Evolutionary conservation across 1,140 invertebrate genomes (phyloP), one percentile per base, ranked within the genome.

Genomic region (Zaprionus capensis): DNA sequence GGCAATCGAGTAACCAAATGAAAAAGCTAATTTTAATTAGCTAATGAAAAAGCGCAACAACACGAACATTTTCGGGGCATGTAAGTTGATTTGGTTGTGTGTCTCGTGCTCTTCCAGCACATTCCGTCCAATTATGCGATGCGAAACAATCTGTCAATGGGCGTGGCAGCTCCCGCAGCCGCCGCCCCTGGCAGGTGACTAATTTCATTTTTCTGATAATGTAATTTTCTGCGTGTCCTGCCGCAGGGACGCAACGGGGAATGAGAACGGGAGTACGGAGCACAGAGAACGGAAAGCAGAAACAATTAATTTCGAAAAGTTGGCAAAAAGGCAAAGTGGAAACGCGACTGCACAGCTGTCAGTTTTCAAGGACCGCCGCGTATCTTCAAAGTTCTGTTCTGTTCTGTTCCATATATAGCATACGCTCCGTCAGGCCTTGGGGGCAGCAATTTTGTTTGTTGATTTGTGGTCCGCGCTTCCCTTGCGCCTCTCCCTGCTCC

Each of bases 131-230:
- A 74, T 70, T 63, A 74, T 70, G 71, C 38, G 49, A 58, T 36
- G 61, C 36, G 41, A 26, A 59, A 61, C 61, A 65, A 72, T 61
- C 69, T 65, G 74, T 56, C 59, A 71, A 59, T 41, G 66, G 71
- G 71, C 58, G 51, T 69, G 66, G 71, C 53, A 36, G 62, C n/a
- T 6, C 17, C 66, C 12, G 38, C 59, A 31, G 34, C 17, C 41
- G 44, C 72, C 67, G 41, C 41, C 41, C 7, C 41, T n/a, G 72
- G 72, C 67, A 71, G 69, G 68, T 70, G 59, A 46, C 61, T 63
- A 71, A 77, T 79, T 80, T 71, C 57, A 73, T 82, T 80, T 71
- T 38, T 64, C 69, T 80, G 80, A 74, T 78, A 82, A 82, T 81
- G 61, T 81, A 81, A 81, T 82, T 82, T 78, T 41, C 57, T 56